Evolutionary conservation across 2,888 invertebrate species (phyloP), one percentile per base, ranked within the genome.

Genomic region (Heliconius ismenius): DNA sequence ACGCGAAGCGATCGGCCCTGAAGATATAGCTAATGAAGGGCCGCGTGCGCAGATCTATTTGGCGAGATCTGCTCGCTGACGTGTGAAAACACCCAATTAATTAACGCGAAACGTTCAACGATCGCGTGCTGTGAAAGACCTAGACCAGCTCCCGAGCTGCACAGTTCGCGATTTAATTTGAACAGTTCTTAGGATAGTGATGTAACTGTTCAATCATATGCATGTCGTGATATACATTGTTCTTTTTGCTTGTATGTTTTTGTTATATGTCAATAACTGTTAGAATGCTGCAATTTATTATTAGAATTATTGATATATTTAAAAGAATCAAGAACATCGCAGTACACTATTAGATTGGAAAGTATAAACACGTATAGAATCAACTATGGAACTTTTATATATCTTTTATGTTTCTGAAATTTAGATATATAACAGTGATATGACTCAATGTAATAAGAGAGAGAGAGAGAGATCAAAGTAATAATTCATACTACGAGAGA

Each of bases 41-140:
- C 90, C 92, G 86, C 87, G 87, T 86, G 87, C 89, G 87, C 90
- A 91, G 93, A 94, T 94, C 94, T 93, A 93, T 92, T 94, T 91
- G 92, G 92, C 89, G 87, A 91, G 94, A 94, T 94, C 92, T 92
- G 89, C 89, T 89, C 88, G 89, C 86, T 93, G 94, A 94, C 94
- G 94, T 94, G 94, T 94, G 94, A 94, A 94, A 94, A 94, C 92
- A 93, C 89, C 94, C 94, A 94, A 94, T 94, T 94, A 94, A 94
- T 94, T 94, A 94, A 91, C 91, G 91, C 90, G 90, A 88, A 90
- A 91, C 91, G 87, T 70, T 79, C 79, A 78, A 60, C 73, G 78
- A 90, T 91, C 90, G 92, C 92, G 91, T 91, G 92, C 88, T 86
- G 79, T 81, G 83, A 83, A 84, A 85, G 85, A 86, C 85, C 86